A percentile compares a stretch with the other conserved stretches of the same genome.
These are phyloP conservation scores for Distichodus sexfasciatus DNA, from an alignment of 2,797 vertebrate genomes.

Conservation along the genomic window DNA sequence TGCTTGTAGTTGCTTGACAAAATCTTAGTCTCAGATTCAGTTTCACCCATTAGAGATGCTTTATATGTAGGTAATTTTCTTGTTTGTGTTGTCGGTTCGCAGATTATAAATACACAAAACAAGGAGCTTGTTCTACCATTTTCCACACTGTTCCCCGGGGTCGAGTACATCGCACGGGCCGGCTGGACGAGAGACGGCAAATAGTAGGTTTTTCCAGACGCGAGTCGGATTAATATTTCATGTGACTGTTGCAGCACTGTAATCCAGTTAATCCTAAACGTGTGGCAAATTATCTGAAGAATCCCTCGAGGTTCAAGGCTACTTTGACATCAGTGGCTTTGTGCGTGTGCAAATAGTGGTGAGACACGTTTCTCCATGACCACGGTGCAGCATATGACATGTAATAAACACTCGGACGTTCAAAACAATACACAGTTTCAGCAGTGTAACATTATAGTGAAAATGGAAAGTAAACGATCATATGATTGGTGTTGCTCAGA, in stretches of 20 bases:
- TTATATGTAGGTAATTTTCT: background rate
- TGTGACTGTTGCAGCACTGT: background rate
- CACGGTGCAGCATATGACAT: too few relatives aligned
- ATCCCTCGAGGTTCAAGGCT: too few relatives aligned
- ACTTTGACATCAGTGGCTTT: too few relatives aligned
- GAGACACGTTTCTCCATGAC: too few relatives aligned
- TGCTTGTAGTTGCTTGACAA: background rate
- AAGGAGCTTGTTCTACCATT: constrained; percentile 91
- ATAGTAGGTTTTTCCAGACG: constrained; percentile 84
- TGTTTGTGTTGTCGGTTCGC: background rate
- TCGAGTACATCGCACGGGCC: constrained; percentile 92
- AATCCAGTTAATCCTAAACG: background rate
- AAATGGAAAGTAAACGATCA: too few relatives aligned
- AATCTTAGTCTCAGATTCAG: background rate
- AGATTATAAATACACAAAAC: constrained; percentile 86
- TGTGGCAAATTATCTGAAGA: background rate
- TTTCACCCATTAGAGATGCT: background rate
- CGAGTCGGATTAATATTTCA: background rate
- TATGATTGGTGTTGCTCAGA: too few relatives aligned
- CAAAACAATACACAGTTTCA: too few relatives aligned
- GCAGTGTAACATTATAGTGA: too few relatives aligned
- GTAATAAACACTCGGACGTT: too few relatives aligned
- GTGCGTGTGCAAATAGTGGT: too few relatives aligned
- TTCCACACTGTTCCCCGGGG: constrained; percentile 82
- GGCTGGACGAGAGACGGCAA: constrained; percentile 96